Evolutionary conservation across 2,797 vertebrate species (phyloP).

Genomic region (Gymnopithys bicolor): DNA sequence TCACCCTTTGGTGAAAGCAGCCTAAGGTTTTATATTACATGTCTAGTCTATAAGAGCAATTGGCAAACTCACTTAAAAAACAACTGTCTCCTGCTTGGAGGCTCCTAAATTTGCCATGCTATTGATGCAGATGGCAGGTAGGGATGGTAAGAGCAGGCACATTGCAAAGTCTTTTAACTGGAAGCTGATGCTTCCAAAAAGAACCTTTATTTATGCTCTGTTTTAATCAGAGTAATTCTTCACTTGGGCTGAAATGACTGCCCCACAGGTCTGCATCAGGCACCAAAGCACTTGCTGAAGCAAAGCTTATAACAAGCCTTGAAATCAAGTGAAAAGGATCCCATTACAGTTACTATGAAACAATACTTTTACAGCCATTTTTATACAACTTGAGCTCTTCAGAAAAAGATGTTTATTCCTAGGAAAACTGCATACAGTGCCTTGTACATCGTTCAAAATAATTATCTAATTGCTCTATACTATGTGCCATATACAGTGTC

Average conservation of each 20-base stretch:
- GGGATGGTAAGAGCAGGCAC: neutral
- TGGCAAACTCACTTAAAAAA: neutral
- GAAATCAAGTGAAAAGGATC: neutral
- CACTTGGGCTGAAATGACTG: neutral
- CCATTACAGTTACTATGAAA: neutral
- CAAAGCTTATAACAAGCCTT: conserved; percentile 3
- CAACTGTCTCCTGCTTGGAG: neutral
- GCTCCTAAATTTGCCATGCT: neutral
- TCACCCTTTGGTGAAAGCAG: neutral
- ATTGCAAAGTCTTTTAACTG: neutral
- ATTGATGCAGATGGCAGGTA: neutral
- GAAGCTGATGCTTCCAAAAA: neutral
- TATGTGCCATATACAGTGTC: neutral
- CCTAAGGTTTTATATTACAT: neutral
- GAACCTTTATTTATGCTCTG: neutral
- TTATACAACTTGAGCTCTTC: neutral
- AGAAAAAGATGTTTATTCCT: neutral
- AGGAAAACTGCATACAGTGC: neutral
- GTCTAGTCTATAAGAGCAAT: neutral
- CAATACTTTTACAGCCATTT: neutral
- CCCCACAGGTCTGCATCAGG: neutral
- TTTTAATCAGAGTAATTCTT: neutral
- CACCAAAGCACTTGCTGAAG: neutral
- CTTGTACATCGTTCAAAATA: neutral
- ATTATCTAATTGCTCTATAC: neutral